Percentiles rank a stretch among this genome's conserved stretches.
Evolutionary conservation across 2,113 vertebrate species (phyloP).

Genomic region (Trogon surrucura): DNA sequence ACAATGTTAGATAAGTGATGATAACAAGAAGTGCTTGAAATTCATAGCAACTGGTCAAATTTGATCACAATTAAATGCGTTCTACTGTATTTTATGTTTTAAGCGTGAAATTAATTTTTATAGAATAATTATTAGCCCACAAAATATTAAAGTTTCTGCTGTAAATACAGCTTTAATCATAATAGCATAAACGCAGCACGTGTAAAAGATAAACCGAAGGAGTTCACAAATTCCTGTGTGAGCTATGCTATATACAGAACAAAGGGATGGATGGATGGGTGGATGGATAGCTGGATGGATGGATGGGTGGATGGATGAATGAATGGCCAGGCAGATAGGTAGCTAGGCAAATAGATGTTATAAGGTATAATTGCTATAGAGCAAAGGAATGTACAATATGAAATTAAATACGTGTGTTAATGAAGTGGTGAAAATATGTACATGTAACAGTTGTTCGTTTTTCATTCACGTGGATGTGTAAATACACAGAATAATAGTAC

Average conservation of each 20-base stretch:
- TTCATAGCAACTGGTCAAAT: neutral
- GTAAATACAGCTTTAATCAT: neutral
- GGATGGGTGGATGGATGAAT: too few relatives aligned
- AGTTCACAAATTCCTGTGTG: neutral
- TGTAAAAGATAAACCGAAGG: neutral
- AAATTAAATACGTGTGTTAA: neutral
- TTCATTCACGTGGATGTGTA: neutral
- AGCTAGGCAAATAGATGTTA: neutral
- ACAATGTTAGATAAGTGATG: neutral
- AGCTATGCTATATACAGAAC: neutral
- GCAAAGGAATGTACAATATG: neutral
- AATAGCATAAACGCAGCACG: neutral
- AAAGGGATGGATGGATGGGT: neutral
- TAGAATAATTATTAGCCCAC: neutral
- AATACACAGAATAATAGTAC: slow-evolving; percentile 36
- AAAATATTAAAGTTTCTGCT: neutral
- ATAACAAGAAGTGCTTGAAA: neutral
- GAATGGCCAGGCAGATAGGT: neutral
- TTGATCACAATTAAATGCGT: neutral
- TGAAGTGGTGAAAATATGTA: neutral
- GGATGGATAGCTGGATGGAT: too few relatives aligned
- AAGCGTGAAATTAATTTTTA: neutral
- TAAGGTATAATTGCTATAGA: neutral
- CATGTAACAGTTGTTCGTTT: neutral
- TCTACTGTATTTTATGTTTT: neutral